These are phyloP conservation scores for Hepsetus odoe DNA, from an alignment of 2,113 vertebrate species.

Conservation along the genomic window DNA sequence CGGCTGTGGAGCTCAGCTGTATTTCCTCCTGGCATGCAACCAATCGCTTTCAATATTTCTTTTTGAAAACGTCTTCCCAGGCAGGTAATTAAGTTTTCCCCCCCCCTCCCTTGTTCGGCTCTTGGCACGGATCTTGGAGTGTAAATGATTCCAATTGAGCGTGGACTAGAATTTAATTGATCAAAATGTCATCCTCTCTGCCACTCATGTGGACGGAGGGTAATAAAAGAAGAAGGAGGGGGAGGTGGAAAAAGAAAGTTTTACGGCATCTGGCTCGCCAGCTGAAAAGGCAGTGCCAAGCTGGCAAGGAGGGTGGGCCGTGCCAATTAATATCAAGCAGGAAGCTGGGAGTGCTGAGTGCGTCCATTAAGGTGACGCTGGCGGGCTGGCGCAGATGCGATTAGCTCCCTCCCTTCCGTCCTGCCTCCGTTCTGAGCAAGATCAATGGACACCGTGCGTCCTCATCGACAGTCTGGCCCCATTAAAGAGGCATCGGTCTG, in stretches of 20 bases:
- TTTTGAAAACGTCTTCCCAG: slow-evolving; percentile 60
- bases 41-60: slow-evolving; percentile 54
- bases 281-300: slow-evolving; percentile 40
- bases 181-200: slow-evolving; percentile 53
- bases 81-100: slow-evolving; percentile 63
- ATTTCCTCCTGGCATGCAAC: slow-evolving; percentile 40
- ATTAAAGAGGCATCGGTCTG: slow-evolving; percentile 47
- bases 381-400: slow-evolving; percentile 30
- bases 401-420: slow-evolving; percentile 24
- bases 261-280: slow-evolving; percentile 41
- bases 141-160: slow-evolving; percentile 59
- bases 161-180: slow-evolving; percentile 60
- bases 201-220: slow-evolving; percentile 52
- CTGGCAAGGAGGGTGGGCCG: slow-evolving; percentile 23
- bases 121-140: slow-evolving; percentile 50
- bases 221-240: slow-evolving; percentile 28
- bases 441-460: slow-evolving; percentile 45
- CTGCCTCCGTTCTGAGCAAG: slow-evolving; percentile 34
- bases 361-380: slow-evolving; percentile 8
- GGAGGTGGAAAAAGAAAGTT: slow-evolving; percentile 25
- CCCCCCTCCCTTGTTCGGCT: slow-evolving; percentile 41
- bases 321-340: slow-evolving; percentile 42
- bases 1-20: slow-evolving; percentile 37
- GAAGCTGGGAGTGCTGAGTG: slow-evolving; percentile 9
- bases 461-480: slow-evolving; percentile 41